Evolutionary conservation across 2,888 invertebrate genomes (phyloP), one percentile per base, ranked within the genome.

Genomic region (Serrognathus titanus): DNA sequence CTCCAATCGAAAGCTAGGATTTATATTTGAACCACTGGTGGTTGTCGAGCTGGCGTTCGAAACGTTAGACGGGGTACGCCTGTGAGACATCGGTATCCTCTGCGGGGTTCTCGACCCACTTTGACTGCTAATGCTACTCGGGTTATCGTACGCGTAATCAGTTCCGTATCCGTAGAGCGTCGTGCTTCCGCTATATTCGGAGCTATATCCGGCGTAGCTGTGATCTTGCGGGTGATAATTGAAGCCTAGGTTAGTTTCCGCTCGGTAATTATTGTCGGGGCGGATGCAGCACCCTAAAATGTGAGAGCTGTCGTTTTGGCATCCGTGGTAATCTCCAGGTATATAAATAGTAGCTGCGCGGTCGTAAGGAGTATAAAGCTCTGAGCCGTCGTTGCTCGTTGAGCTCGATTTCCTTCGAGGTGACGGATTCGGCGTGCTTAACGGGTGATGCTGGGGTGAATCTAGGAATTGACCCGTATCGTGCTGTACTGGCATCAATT

Each of bases 21-120:
- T 87, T 24, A 85, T 73, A 65, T 82, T 83, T 56, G 82, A 82
- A 55, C 82, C 81, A 63, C 81, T 81, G 2, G 81, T 81, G 7
- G 80, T 81, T 7, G 79, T 78, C 1, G 81, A 81, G 65, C 84
- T 84, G 2, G 83, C 81, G 67, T 82, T 84, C 12, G 85, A 86
- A 50, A 90, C 86, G 69, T 90, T 90, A 0, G 92, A 90, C 0
- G 90, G 87, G 0, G 91, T 90, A 55, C 93, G 82, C 64, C 88
- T 83, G 75, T 93, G 94, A 37, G 70, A 67, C n/a, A 69, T 51
- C 6, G 79, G 77, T 55, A 78, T 69, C 66, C 80, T 74, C 61
- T 78, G 79, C 11, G 78, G 76, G 3, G 77, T 78, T 53, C 77
- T 69, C 2, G 75, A 71, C 9, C 76, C 76, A 61, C 76, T 76